phyloP scores from a whole-genome alignment of 2,888 invertebrate genomes.

The Aspidiotus destructor region DNA sequence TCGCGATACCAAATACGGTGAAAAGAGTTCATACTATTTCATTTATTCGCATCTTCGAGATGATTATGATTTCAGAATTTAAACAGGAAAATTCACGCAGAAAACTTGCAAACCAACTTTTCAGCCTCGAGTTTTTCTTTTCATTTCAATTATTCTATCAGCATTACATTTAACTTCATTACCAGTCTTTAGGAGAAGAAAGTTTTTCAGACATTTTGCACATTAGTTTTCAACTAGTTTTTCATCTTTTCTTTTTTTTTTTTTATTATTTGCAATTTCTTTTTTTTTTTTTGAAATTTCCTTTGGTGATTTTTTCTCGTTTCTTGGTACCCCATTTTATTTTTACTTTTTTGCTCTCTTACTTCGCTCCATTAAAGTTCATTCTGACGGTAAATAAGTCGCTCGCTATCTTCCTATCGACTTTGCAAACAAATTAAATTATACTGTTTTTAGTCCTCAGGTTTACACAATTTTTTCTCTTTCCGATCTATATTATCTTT shows the following conservation, averaged over 20 bases:
- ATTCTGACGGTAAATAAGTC: conserved; percentile 29
- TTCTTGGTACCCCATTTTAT: neutral
- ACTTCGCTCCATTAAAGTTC: conserved; percentile 28
- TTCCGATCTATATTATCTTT: neutral
- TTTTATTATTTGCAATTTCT: neutral
- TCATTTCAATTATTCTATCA: conserved; percentile 1
- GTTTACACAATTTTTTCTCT: conserved; percentile 21
- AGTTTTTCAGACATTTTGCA: no score
- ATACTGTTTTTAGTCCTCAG: conserved; percentile 21
- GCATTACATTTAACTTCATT: no score
- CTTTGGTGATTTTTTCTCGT: neutral
- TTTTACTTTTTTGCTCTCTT: conserved; percentile 2
- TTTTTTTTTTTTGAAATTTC: neutral
- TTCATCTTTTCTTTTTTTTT: conserved; percentile 3
- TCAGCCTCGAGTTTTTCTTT: neutral
- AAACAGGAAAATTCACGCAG: neutral
- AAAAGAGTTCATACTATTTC: no score
- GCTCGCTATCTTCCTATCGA: conserved; percentile 13
- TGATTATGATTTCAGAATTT: no score
- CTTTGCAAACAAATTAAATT: conserved; percentile 24
- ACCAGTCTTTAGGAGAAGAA: no score
- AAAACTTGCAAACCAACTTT: neutral
- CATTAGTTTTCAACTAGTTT: neutral
- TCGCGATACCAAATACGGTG: no score
- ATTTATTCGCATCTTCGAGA: no score